Conservation (phyloP, 2,888 invertebrate genomes). For the Zygaena filipendulae region DNA sequence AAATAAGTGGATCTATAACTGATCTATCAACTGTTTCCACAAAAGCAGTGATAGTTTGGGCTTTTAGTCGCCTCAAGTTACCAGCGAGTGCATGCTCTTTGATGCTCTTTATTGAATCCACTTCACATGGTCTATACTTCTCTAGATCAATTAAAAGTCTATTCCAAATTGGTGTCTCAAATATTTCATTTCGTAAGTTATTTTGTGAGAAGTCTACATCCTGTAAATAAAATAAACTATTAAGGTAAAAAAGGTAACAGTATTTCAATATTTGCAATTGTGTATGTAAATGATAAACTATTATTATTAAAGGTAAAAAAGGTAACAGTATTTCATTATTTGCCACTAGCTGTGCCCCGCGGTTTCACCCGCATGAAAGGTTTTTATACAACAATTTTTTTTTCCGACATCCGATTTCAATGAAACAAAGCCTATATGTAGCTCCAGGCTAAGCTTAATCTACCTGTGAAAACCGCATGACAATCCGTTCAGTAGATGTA, state of each 20-base stretch:
- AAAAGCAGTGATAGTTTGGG: constrained; percentile 44
- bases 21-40: constrained; percentile 54
- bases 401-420: no score
- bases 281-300: no score
- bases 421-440: no score
- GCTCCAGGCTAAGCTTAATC: no score
- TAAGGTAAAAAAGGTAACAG: background rate
- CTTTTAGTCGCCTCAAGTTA: constrained; percentile 39
- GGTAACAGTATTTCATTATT: no score
- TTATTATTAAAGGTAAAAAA: no score
- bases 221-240: constrained; percentile 23
- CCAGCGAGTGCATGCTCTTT: constrained; percentile 45
- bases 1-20: constrained; percentile 46
- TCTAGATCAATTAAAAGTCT: constrained; percentile 35
- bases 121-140: constrained; percentile 27
- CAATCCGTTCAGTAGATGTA: no score
- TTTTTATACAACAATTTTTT: no score
- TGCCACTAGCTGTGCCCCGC: no score
- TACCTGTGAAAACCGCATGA: no score
- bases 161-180: constrained; percentile 47
- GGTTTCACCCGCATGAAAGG: no score
- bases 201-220: constrained; percentile 49
- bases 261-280: background rate
- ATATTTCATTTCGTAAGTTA: constrained; percentile 32
- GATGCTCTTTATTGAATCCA: constrained; percentile 42